Base-by-base conservation (phyloP, 2,888 invertebrate species). In the Aplocera efformata region DNA sequence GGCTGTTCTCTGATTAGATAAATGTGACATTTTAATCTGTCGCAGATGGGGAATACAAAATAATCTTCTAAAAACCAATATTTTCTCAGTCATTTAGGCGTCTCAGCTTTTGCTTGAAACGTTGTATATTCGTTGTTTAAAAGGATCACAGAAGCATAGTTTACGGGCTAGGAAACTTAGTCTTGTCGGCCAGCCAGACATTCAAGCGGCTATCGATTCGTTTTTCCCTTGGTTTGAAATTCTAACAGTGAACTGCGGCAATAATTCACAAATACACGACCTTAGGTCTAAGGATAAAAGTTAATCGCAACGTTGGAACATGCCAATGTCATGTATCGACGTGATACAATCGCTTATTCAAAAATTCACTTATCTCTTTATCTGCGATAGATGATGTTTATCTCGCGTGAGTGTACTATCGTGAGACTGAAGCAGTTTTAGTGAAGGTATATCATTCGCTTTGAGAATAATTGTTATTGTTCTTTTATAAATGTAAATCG, bases 261-360 rank as follows among this genome's bases (percentile, higher is more conserved):
- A 17, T 17, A 17, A 17, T 17, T 27, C 10, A 10, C 1, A 10
- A 2, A 1, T 28, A n/a, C n/a, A n/a, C n/a, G 13, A 17, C 13
- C 13, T 17, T 17, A 17, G 13, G 27, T 13, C 11, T 1, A 4
- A 7, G 29, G 8, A 17, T 8, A 8, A 17, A 17, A 8, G n/a
- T 24, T 13, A 39, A 33, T 32, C 17, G 32, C 22, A 34, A 41
- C 22, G 13, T 11, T 13, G 24, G 5, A 26, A 25, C 29, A 30
- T n/a, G 29, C 30, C 34, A 41, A 41, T 23, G 23, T 31, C 30
- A 13, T 31, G 29, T 26, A 26, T 26, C 7, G n/a, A 26, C 7
- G n/a, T 6, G 34, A 41, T 35, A 31, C 26, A 23, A 35, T 11
- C 10, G 41, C 31, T 35, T 25, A 31, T 35, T 42, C 27, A 35